A percentile compares a stretch with the other conserved stretches of the same genome.
Conservation (phyloP, 2,797 vertebrate genomes). For the Neoniphon sammara region DNA sequence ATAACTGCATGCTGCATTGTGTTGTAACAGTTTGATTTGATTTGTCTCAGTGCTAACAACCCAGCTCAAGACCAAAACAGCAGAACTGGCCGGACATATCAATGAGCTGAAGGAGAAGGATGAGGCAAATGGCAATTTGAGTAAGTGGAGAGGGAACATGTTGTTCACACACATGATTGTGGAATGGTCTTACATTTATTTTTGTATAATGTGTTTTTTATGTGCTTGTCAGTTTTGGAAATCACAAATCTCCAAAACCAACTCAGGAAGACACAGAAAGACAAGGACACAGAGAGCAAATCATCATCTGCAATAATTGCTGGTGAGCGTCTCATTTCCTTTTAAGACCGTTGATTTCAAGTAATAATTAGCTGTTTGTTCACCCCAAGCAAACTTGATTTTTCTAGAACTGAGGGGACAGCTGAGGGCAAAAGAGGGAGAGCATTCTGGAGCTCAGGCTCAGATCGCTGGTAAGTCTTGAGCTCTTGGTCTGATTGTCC, state of each 20-base stretch:
- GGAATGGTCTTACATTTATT: neutral
- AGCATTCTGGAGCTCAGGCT: constrained; percentile 18
- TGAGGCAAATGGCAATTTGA: constrained; percentile 17
- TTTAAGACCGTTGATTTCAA: neutral
- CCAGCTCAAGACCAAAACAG: constrained; percentile 21
- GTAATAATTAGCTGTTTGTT: neutral
- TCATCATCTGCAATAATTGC: constrained; percentile 1
- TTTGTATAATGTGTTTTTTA: neutral
- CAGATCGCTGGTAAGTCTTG: constrained; percentile 46
- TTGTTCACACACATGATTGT: neutral
- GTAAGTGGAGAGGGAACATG: constrained; percentile 40
- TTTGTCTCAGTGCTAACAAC: constrained; percentile 37
- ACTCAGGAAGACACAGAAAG: constrained; percentile 27
- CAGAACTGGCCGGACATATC: constrained; percentile 12
- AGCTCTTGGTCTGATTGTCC: neutral
- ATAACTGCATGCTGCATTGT: neutral
- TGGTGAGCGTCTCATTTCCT: constrained; percentile 20
- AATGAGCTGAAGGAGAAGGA: constrained; percentile 38
- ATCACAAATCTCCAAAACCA: constrained; percentile 37
- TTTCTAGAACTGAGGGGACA: constrained; percentile 48
- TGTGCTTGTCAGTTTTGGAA: constrained; percentile 43
- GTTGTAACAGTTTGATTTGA: neutral
- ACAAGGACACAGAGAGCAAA: neutral
- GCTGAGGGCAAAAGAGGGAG: constrained; percentile 14
- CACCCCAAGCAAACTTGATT: neutral